Base-by-base conservation (phyloP, 2,888 invertebrate genomes). In the Chydorus sphaericus region DNA sequence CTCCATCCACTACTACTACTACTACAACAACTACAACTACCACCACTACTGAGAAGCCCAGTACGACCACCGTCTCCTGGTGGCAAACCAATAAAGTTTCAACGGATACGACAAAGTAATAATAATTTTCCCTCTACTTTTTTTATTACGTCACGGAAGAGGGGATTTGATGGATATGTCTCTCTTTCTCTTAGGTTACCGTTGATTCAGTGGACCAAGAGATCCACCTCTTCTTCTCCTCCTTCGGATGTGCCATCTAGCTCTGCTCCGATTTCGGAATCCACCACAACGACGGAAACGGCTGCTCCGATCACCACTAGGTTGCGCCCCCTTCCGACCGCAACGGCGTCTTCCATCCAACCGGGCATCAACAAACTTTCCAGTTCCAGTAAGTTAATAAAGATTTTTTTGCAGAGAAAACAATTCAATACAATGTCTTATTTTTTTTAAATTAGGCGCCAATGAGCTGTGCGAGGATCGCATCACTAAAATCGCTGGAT, bases 401-500 rank as follows among this genome's bases (percentile, higher is more conserved):
- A 18, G 16, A 14, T 38, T 14, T 38, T 16, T 39, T 39, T 39
- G 16, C n/a, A 38, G 14, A 14, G n/a, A 7, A 36, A 36, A 36
- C 36, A 36, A 7, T 10, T 2, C 5, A 39, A 7, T 14, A 39
- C 11, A 16, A n/a, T n/a, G n/a, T n/a, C n/a, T n/a, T n/a, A n/a
- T n/a, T n/a, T n/a, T n/a, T n/a, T n/a, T n/a, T n/a, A n/a, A n/a
- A n/a, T n/a, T n/a, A 38, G 36, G 57, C 57, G 62, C 23, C 3
- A 52, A 58, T n/a, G 61, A 60, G n/a, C 63, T 63, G 36, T 68
- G 68, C 61, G 63, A 63, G 55, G 67, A 68, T 59, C 62, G 63
- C 54, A 63, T 64, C 14, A 62, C 63, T 57, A 65, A 63, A 55
- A 62, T 67, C 33, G 63, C 65, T 30, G 68, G 70, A 51, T 69